These are phyloP conservation scores for Ceratosolen fusciceps DNA, from an alignment of 1,140 invertebrate species.

Conservation along the genomic window DNA sequence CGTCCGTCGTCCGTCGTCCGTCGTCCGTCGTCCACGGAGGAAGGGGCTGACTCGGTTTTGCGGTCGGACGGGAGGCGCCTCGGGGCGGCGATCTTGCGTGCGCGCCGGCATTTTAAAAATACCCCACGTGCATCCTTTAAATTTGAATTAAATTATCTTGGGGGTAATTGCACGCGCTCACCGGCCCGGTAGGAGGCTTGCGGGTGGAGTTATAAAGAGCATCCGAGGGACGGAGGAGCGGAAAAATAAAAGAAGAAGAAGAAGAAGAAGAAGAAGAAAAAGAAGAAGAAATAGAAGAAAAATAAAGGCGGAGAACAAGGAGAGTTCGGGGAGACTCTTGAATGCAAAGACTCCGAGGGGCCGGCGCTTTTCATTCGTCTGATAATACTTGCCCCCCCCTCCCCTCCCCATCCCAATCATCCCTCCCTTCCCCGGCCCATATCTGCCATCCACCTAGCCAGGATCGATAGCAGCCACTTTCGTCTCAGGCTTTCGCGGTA, in stretches of 20 bases:
- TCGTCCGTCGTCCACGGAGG: no score
- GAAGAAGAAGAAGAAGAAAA: no score
- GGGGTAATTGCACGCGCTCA: slow-evolving; percentile 10
- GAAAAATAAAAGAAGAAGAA: background rate
- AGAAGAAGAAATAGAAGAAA: no score
- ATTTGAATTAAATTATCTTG: slow-evolving; percentile 43
- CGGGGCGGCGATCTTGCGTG: background rate
- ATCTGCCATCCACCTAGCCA: no score
- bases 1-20: no score
- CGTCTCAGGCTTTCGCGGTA: no score
- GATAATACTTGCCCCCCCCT: background rate
- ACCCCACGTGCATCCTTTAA: slow-evolving; percentile 35
- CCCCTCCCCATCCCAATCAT: background rate
- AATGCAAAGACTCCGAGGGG: no score
- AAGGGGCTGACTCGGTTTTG: no score
- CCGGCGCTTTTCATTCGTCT: no score
- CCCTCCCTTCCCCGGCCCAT: background rate
- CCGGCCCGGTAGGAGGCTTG: background rate
- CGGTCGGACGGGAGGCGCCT: background rate
- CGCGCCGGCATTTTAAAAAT: slow-evolving; percentile 27
- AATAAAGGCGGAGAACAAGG: no score
- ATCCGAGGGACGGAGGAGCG: background rate
- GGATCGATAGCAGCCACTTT: no score
- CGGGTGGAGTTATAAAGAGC: background rate
- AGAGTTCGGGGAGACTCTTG: no score